Percentiles rank a stretch among this genome's conserved stretches.
Conservation (phyloP, 1,140 invertebrate genomes). For the Nautilus pompilius region DNA sequence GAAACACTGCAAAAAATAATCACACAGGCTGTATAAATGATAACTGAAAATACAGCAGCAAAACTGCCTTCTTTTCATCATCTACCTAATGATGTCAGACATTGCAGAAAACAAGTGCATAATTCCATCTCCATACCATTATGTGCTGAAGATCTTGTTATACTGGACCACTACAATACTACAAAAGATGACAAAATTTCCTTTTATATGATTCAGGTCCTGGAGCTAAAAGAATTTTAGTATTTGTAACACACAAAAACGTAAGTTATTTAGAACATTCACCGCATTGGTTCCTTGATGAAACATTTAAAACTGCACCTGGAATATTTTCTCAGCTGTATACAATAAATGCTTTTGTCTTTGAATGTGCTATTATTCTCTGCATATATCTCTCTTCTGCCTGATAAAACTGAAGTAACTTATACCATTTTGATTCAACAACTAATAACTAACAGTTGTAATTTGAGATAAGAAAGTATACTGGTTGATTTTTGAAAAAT, state of each 20-base stretch:
- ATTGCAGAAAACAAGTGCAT: too few species aligned
- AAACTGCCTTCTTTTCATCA: too few species aligned
- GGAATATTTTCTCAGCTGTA: not conserved
- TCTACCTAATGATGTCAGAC: too few species aligned
- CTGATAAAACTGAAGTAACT: not conserved
- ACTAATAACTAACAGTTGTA: not conserved
- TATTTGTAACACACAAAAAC: too few species aligned
- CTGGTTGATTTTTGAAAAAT: not conserved
- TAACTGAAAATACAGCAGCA: not conserved
- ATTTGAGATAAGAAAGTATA: not conserved
- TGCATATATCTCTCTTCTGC: not conserved
- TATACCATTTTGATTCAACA: not conserved
- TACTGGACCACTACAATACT: too few species aligned
- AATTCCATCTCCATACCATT: too few species aligned
- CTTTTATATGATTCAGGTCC: too few species aligned
- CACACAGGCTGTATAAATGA: not conserved
- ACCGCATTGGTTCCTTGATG: not conserved
- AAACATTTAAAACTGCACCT: not conserved
- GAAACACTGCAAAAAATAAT: not conserved
- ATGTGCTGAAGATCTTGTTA: too few species aligned
- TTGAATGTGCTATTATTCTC: not conserved
- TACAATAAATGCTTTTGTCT: not conserved
- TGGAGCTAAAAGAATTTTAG: too few species aligned
- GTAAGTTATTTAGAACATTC: too few species aligned
- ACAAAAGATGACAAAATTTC: too few species aligned